Evolutionary conservation across 2,888 invertebrate genomes (phyloP), one percentile per base, ranked within the genome.

Genomic region (Malthinus flaveolus): DNA sequence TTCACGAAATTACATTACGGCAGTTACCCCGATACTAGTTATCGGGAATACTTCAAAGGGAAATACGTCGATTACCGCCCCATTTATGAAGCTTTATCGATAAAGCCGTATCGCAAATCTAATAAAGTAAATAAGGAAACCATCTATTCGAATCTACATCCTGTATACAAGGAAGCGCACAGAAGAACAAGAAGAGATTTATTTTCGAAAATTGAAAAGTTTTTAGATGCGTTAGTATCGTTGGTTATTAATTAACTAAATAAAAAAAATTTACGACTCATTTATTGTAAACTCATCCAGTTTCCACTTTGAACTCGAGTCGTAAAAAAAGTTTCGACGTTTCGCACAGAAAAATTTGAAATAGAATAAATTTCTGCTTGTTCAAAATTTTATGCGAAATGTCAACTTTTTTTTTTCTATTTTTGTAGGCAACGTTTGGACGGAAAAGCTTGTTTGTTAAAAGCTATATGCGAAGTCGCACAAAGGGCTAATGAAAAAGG

Each of bases 361-460:
- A 5, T 3, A 23, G 23, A 23, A 3, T 3, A 23, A 23, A 3
- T 23, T 23, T 23, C 5, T 23, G 5, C 23, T 23, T 23, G 23
- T 23, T 23, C 23, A 23, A 23, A 23, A 23, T 23, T 23, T 3
- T 23, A 23, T 23, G 5, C 23, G 23, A 23, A 23, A 23, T 23
- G 23, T 23, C 15, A 32, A 13, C 32, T 32, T 11, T 45, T 31
- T 31, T 23, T 23, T 12, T 31, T 8, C 47, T n/a, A 47, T 66
- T 52, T 63, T 71, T 73, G 13, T 61, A 79, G 79, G 45, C 73
- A 78, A 66, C 73, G 72, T 46, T 75, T 72, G 62, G 74, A 78
- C 63, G 88, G 88, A 8, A 82, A 80, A 64, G 82, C 83, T 57
- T 88, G 88, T 78, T 81, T 88, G 62, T 81, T 87, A 68, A 85